Conservation (phyloP, 2,113 vertebrate species). For the Verasper variegatus region DNA sequence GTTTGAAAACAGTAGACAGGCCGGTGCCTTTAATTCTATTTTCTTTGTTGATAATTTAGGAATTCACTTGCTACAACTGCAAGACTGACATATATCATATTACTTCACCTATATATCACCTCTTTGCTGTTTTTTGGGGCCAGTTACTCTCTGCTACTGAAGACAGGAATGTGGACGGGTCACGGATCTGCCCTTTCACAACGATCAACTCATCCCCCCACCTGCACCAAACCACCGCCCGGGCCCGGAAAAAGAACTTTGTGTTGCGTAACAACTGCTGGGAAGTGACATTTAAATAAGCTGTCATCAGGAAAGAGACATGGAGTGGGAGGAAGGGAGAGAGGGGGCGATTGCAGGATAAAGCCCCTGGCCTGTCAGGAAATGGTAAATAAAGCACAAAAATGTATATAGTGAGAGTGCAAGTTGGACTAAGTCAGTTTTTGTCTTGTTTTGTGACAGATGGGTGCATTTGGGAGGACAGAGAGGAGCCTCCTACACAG, state of each 20-base stretch:
- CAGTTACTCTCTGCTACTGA: constrained; percentile 32
- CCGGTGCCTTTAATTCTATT: not conserved
- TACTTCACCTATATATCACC: not conserved
- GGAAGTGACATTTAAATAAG: constrained; percentile 74
- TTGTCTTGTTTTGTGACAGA: constrained; percentile 3
- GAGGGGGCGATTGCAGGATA: constrained; percentile 24
- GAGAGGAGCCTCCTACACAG: constrained; percentile 7
- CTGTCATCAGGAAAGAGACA: constrained; percentile 34
- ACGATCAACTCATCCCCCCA: not conserved
- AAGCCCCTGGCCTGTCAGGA: constrained; percentile 14
- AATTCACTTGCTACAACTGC: not conserved
- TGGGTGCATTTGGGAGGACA: constrained; percentile 15
- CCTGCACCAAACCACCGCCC: constrained; percentile 1
- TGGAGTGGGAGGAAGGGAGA: constrained; percentile 5
- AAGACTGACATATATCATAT: not conserved
- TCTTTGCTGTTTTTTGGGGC: not conserved
- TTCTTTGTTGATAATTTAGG: not conserved
- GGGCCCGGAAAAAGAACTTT: constrained; percentile 23
- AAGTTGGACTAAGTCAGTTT: constrained; percentile 9
- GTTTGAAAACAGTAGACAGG: not conserved
- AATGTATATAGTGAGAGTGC: constrained; percentile 35
- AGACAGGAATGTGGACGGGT: not conserved
- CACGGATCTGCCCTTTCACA: not conserved
- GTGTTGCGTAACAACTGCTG: constrained; percentile 68
- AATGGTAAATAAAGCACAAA: constrained; percentile 31